Conservation (phyloP, 23 tunicate species). For the Halocynthia aurantium region DNA sequence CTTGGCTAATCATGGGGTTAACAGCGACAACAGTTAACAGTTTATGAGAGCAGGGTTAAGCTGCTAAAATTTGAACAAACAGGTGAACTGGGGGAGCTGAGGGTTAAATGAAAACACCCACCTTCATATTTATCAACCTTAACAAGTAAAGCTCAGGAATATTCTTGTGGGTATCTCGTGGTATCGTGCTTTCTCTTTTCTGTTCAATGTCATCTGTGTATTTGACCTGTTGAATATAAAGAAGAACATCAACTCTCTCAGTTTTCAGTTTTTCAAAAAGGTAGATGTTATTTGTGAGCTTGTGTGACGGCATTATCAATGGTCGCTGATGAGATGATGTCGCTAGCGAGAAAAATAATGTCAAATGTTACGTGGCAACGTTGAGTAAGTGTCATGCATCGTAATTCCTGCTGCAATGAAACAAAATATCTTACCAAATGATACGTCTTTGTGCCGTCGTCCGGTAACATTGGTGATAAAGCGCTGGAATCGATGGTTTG, state of each 20-base stretch:
- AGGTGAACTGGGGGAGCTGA: too few relatives aligned
- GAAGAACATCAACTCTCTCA: neutral
- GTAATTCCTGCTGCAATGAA: neutral
- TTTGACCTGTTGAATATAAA: slow-evolving; percentile 49
- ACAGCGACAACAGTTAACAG: too few relatives aligned
- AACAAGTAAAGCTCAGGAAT: slow-evolving; percentile 72
- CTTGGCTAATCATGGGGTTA: too few relatives aligned
- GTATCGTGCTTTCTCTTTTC: slow-evolving; percentile 79
- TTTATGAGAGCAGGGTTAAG: too few relatives aligned
- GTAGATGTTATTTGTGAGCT: too few relatives aligned
- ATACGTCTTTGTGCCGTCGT: slow-evolving; percentile 46
- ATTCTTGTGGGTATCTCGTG: slow-evolving; percentile 64
- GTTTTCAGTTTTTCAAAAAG: too few relatives aligned
- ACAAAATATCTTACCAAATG: slow-evolving; percentile 62
- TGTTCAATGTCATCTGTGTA: slow-evolving; percentile 72
- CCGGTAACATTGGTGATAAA: slow-evolving; percentile 80
- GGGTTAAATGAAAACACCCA: neutral
- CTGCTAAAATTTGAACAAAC: too few relatives aligned
- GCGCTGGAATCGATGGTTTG: slow-evolving; percentile 36
- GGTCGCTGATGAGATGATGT: too few relatives aligned
- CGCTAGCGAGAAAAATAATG: too few relatives aligned
- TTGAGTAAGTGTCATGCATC: too few relatives aligned
- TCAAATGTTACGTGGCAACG: too few relatives aligned
- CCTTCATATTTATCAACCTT: slow-evolving; percentile 90
- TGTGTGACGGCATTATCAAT: too few relatives aligned